Evolutionary conservation across 2,888 invertebrate species (phyloP), one percentile per base, ranked within the genome.

Genomic region (Spialia ferax): DNA sequence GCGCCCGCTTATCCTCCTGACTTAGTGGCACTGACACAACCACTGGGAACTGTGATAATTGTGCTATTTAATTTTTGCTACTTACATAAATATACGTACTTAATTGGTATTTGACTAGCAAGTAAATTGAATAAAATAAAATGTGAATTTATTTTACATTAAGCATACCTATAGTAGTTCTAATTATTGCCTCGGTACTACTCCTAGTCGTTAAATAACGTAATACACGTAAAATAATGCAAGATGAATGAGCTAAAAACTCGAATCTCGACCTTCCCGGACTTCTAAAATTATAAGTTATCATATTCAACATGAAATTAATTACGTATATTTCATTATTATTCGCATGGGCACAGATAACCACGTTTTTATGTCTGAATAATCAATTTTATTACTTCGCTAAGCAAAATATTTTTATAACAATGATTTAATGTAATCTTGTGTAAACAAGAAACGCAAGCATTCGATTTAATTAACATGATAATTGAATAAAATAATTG

Each of bases 341-440:
- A 66, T 66, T 60, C 42, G 69, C 77, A 77, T 81, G 80, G 79
- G 73, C 73, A 63, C 57, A 11, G 18, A 77, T 77, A 77, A 74
- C 61, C 35, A 60, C 26, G 57, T 38, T 64, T 64, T 73, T 74
- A 71, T 56, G 63, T 69, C 69, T 61, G 63, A 69, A 66, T 71
- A 70, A 70, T 68, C 63, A 65, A 64, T 70, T 70, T 68, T 69
- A 71, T 69, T 63, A 32, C 54, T 45, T 45, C 23, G 45, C 15
- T n/a, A 32, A 42, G 20, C 60, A 66, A 66, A 66, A 61, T 61
- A 60, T 61, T 55, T 60, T 59, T 45, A 38, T 35, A 54, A 63
- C 38, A 52, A 32, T 61, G 60, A 66, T 61, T 66, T 59, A 66
- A 66, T 54, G 29, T 61, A 61, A 66, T 66, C 66, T 61, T 66